Evolutionary conservation across 2,797 vertebrate species (phyloP).

Genomic region (Falco berigora): DNA sequence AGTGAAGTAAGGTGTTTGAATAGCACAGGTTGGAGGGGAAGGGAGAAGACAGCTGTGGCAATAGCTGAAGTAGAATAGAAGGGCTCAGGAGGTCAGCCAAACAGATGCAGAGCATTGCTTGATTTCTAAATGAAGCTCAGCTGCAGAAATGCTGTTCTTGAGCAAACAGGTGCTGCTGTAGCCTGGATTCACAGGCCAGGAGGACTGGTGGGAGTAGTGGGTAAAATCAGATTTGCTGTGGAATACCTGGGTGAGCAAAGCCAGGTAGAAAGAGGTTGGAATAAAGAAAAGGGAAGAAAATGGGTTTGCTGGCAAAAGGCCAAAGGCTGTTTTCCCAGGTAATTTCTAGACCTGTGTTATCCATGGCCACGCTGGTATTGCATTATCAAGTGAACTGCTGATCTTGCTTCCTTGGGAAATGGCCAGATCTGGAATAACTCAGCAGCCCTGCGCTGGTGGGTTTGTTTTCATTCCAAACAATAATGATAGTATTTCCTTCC

Average conservation of each 20-base stretch:
- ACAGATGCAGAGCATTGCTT: neutral
- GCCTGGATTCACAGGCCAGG: neutral
- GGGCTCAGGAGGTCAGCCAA: neutral
- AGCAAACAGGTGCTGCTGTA: neutral
- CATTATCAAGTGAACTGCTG: neutral
- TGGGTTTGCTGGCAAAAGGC: neutral
- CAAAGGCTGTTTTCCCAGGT: neutral
- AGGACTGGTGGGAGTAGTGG: neutral
- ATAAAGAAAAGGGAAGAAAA: neutral
- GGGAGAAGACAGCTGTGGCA: neutral
- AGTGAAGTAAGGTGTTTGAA: neutral
- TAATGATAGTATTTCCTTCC: conserved; percentile 20
- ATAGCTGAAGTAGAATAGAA: neutral
- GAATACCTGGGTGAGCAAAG: neutral
- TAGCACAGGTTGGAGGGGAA: neutral
- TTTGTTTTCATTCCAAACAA: conserved; percentile 50
- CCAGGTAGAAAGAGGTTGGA: neutral
- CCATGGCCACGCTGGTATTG: neutral
- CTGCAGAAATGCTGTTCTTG: neutral
- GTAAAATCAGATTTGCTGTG: neutral
- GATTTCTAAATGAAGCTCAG: neutral
- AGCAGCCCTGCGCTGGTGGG: neutral
- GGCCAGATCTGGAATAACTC: neutral
- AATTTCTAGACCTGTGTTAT: neutral
- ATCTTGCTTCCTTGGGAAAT: neutral